Evolutionary conservation across 2,797 vertebrate genomes (phyloP).

Genomic region (Trichosurus vulpecula): DNA sequence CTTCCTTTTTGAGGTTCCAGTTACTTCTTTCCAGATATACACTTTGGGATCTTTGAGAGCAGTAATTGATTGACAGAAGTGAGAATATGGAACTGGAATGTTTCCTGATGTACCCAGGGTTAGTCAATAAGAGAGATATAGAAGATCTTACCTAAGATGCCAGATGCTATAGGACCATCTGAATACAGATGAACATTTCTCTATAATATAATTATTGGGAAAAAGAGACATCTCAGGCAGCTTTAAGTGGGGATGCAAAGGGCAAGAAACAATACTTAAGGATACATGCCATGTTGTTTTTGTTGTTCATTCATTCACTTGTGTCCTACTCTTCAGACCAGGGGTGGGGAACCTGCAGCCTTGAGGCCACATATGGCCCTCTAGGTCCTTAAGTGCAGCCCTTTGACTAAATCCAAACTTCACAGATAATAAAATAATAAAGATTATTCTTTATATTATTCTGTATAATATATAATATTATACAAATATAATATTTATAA

Average conservation of each 20-base stretch:
- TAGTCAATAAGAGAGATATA: not conserved
- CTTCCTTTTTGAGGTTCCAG: not conserved
- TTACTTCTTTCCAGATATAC: not conserved
- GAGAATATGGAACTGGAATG: not conserved
- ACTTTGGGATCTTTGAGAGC: not conserved
- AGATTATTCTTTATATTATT: too few species aligned
- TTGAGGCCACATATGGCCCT: too few species aligned
- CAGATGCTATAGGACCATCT: not conserved
- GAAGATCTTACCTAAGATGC: not conserved
- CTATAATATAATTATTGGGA: not conserved
- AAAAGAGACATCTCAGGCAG: not conserved
- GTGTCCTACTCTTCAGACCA: not conserved
- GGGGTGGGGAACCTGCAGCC: too few species aligned
- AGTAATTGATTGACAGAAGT: not conserved
- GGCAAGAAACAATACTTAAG: not conserved
- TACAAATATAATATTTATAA: too few species aligned
- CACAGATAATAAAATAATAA: too few species aligned
- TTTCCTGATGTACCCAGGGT: not conserved
- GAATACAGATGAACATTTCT: not conserved
- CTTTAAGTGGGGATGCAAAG: not conserved
- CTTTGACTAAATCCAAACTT: too few species aligned
- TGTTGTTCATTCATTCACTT: not conserved
- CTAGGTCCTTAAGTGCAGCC: too few species aligned
- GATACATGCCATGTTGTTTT: not conserved
- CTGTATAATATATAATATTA: too few species aligned